phyloP scores from a whole-genome alignment of 2,113 vertebrate species.

The Athene cunicularia region DNA sequence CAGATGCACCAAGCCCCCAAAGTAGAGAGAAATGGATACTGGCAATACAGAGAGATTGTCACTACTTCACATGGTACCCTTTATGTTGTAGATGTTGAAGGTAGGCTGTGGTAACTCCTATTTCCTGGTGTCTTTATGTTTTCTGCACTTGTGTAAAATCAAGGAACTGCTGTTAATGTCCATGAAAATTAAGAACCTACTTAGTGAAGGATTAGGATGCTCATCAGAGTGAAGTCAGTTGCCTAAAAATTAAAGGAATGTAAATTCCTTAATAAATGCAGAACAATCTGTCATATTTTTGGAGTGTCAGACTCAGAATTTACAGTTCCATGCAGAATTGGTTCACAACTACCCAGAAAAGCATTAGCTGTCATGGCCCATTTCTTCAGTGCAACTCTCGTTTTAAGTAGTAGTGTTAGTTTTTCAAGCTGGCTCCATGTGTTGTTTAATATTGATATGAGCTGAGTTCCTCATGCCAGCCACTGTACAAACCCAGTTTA shows the following conservation, averaged over 20 bases:
- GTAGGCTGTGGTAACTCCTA: not conserved
- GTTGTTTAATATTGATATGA: not conserved
- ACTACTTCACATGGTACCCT: not conserved
- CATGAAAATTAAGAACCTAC: not conserved
- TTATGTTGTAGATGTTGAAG: not conserved
- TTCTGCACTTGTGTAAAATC: not conserved
- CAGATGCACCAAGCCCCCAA: not conserved
- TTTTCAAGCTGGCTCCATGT: not conserved
- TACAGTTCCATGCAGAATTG: conserved; percentile 9
- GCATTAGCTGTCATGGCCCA: conserved; percentile 11
- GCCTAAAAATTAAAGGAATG: not conserved
- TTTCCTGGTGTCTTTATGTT: not conserved
- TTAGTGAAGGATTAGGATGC: not conserved
- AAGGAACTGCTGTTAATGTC: not conserved
- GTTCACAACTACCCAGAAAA: conserved; percentile 19
- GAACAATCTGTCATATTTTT: conserved; percentile 31
- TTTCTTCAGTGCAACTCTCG: not conserved
- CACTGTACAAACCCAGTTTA: not conserved
- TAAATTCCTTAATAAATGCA: not conserved
- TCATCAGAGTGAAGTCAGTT: not conserved
- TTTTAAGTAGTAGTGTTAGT: not conserved
- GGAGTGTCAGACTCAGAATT: conserved; percentile 3
- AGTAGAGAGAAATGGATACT: not conserved
- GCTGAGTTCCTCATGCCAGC: not conserved
- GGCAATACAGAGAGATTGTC: not conserved